Percentiles rank a stretch among this genome's conserved stretches.
Evolutionary conservation across 2,888 invertebrate species (phyloP).

Genomic region (Dromius quadrimaculatus): DNA sequence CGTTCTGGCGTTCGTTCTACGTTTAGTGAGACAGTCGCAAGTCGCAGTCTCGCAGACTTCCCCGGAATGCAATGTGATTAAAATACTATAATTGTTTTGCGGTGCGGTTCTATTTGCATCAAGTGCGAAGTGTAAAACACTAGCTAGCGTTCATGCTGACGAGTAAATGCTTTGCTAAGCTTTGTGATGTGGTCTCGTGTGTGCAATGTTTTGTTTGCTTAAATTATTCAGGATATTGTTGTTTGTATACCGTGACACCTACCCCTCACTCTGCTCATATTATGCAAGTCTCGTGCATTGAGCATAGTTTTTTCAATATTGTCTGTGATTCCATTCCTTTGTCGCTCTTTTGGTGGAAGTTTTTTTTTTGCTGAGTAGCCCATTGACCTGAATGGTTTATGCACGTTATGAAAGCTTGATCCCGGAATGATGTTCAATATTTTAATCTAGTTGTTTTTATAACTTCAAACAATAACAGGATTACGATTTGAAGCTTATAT

Average conservation of each 20-base stretch:
- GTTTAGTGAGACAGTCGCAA: constrained; percentile 4
- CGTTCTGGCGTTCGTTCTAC: neutral
- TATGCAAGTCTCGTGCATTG: constrained; percentile 10
- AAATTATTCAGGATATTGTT: constrained; percentile 40
- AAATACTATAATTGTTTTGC: constrained; percentile 66
- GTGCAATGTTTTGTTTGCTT: constrained; percentile 39
- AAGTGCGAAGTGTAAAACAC: constrained; percentile 43
- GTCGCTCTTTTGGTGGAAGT: neutral
- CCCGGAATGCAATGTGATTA: constrained; percentile 65
- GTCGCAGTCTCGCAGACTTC: constrained; percentile 61
- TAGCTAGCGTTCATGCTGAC: constrained; percentile 36
- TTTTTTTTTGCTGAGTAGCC: neutral
- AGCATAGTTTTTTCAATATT: constrained; percentile 17
- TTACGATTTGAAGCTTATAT: too few species aligned
- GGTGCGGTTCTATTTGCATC: constrained; percentile 58
- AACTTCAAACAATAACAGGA: too few species aligned
- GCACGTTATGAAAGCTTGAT: neutral
- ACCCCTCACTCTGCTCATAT: constrained; percentile 8
- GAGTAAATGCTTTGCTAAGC: constrained; percentile 41
- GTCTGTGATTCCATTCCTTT: neutral
- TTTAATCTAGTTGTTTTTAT: too few species aligned
- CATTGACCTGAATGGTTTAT: constrained; percentile 9
- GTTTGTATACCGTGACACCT: constrained; percentile 32
- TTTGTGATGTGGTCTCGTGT: constrained; percentile 30
- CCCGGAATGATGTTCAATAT: too few species aligned